Conservation (phyloP, 2,797 vertebrate genomes). For the Megalops cyprinoides region DNA sequence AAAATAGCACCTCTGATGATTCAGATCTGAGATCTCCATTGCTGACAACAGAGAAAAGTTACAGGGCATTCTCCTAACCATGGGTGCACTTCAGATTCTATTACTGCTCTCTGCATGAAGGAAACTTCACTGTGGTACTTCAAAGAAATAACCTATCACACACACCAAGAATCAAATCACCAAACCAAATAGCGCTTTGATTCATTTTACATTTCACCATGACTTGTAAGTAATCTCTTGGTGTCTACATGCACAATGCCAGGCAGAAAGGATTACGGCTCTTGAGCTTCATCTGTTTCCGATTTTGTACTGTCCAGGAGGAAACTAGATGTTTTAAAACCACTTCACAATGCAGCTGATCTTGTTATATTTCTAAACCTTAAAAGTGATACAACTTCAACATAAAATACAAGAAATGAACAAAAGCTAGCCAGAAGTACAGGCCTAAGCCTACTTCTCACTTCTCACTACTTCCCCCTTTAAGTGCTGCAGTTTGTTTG, state of each 20-base stretch:
- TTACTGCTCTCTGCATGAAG: not conserved
- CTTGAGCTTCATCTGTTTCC: no score
- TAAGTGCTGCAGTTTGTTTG: no score
- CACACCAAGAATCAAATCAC: not conserved
- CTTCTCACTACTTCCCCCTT: no score
- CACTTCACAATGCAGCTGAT: no score
- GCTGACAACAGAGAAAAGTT: not conserved
- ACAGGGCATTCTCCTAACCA: not conserved
- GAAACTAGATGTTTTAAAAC: no score
- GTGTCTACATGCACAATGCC: no score
- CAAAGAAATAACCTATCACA: not conserved
- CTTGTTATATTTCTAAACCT: not conserved
- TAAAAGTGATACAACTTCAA: not conserved
- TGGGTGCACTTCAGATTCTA: not conserved
- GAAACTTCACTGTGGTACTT: not conserved
- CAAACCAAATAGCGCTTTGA: not conserved
- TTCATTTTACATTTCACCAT: slow-evolving; percentile 9
- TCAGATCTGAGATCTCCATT: not conserved
- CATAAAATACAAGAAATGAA: slow-evolving; percentile 3
- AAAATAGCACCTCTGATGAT: not conserved
- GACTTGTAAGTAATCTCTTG: not conserved
- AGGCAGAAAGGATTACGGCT: not conserved
- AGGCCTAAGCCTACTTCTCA: no score
- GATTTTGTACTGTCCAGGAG: no score
- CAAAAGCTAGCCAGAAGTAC: no score